phyloP scores from a whole-genome alignment of 2,113 vertebrate genomes.

The Piprites chloris region DNA sequence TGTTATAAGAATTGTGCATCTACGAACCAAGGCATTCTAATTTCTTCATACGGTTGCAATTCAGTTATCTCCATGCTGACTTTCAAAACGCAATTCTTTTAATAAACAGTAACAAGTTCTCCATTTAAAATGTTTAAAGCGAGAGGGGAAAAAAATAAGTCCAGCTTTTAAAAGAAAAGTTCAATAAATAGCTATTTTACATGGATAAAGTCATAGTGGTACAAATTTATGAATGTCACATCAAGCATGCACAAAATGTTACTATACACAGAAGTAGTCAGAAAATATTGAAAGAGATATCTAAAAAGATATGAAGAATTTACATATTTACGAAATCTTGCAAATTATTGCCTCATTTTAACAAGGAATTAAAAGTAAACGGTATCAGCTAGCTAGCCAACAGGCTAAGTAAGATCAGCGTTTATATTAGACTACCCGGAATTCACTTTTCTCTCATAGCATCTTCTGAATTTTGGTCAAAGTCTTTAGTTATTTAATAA shows the following conservation, averaged over 20 bases:
- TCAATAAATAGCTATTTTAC: constrained; percentile 88
- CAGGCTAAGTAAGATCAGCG: constrained; percentile 82
- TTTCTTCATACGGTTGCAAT: constrained; percentile 49
- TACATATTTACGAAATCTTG: constrained; percentile 92
- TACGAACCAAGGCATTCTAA: constrained; percentile 50
- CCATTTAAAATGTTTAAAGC: constrained; percentile 68
- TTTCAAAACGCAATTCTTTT: constrained; percentile 76
- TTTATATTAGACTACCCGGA: constrained; percentile 75
- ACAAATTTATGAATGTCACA: constrained; percentile 81
- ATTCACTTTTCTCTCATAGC: constrained; percentile 75
- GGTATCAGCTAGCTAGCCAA: constrained; percentile 78
- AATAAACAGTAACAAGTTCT: constrained; percentile 81
- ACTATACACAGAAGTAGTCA: constrained; percentile 80
- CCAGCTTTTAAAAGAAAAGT: constrained; percentile 73
- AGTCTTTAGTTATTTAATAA: constrained; percentile 80
- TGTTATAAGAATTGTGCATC: constrained; percentile 79
- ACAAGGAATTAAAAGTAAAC: constrained; percentile 88
- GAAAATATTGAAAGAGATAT: constrained; percentile 82
- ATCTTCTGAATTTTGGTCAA: constrained; percentile 82
- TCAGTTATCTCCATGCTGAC: constrained; percentile 18
- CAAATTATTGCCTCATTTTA: constrained; percentile 98
- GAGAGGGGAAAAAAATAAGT: constrained; percentile 66
- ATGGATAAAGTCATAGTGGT: constrained; percentile 88
- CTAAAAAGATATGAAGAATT: constrained; percentile 81
- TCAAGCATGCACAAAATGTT: constrained; percentile 88